Evolutionary conservation across 2,888 invertebrate genomes (phyloP).

Genomic region (Polylopha cassiicola): DNA sequence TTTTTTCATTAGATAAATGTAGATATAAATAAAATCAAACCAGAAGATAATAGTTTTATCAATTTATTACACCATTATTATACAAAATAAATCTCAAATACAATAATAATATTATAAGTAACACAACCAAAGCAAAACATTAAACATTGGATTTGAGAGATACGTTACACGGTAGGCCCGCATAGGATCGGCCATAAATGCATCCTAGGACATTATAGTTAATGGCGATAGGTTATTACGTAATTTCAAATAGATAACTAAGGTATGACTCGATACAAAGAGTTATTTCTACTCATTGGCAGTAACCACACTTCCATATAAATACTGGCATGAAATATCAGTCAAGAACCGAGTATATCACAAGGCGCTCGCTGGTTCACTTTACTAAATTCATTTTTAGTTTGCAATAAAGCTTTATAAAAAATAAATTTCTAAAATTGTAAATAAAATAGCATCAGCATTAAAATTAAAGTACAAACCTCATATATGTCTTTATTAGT

Average conservation of each 20-base stretch:
- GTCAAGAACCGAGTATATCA: conserved; percentile 19
- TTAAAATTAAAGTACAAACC: conserved; percentile 39
- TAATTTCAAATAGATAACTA: conserved; percentile 41
- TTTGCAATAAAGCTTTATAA: conserved; percentile 42
- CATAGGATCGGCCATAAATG: conserved; percentile 58
- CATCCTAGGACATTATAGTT: conserved; percentile 49
- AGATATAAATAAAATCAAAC: conserved; percentile 24
- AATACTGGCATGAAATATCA: conserved; percentile 21
- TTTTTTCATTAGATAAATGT: conserved; percentile 21
- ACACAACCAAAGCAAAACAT: conserved; percentile 77
- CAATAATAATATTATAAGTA: conserved; percentile 73
- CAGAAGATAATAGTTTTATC: conserved; percentile 50
- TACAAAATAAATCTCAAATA: conserved; percentile 77
- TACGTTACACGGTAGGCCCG: conserved; percentile 51
- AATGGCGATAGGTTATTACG: conserved; percentile 40
- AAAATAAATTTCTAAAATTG: conserved; percentile 64
- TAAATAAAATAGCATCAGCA: conserved; percentile 49
- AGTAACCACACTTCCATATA: conserved; percentile 33
- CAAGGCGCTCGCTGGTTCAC: conserved; percentile 15
- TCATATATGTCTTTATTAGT: conserved; percentile 17
- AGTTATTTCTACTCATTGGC: conserved; percentile 61
- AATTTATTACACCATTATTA: conserved; percentile 75
- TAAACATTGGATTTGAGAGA: conserved; percentile 70
- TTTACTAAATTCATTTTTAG: conserved; percentile 26
- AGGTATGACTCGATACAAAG: conserved; percentile 54